Evolutionary conservation across 2,888 invertebrate genomes (phyloP), one percentile per base, ranked within the genome.

Genomic region (Eupithecia inturbata): DNA sequence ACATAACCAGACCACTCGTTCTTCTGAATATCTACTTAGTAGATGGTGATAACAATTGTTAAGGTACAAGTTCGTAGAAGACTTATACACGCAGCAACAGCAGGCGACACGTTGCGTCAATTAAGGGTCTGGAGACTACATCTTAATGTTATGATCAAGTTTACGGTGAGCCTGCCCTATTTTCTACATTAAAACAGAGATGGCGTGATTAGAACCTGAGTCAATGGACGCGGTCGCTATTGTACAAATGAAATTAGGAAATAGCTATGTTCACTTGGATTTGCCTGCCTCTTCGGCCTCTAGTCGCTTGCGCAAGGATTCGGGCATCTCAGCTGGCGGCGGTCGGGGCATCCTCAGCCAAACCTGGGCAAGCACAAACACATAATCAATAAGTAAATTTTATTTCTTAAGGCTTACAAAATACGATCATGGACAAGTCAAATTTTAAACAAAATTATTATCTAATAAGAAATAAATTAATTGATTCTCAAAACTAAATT

Each of bases 241-340:
- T 67, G 62, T 71, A 74, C 41, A 76, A 22, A 53, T 71, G 77
- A n/a, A 66, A 45, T 69, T 70, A 33, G 19, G 64, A 74, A 76
- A 64, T 63, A 57, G 67, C 72, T 77, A 77, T 36, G 72, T 89
- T 92, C 87, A 91, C 88, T 93, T 90, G 57, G 86, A 73, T 78
- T 89, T 90, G 14, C 84, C 86, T 14, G 88, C 91, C 72, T 87
- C 92, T 66, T 93, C 92, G 0, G 94, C 95, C 76, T 92, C 95
- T 41, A 96, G 89, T 81, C 98, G 97, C 92, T 95, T 96, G 91
- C 97, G 97, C 87, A 98, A 95, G 19, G 97, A 97, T 89, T 98
- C 98, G 22, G 99, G 99, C 98, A 99, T 99, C 93, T 97, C 97
- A 84, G 99, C 98, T 86, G 99, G 99, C 88, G 99, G 99, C 77